Evolutionary conservation across 2,797 vertebrate genomes (phyloP).

Genomic region (Artibeus lituratus): DNA sequence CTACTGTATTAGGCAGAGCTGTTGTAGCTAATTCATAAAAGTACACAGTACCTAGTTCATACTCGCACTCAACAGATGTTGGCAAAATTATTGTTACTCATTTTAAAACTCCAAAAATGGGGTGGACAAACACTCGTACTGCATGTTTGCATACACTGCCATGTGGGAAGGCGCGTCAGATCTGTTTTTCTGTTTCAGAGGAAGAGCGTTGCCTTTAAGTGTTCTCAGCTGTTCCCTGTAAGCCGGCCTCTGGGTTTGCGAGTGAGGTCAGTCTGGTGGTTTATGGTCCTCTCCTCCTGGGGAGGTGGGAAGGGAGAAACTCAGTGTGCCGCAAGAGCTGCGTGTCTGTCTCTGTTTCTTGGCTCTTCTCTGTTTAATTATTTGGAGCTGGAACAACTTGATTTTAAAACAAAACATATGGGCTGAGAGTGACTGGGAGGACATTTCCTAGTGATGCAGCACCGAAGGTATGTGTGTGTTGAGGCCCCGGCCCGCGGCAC

Average conservation of each 20-base stretch:
- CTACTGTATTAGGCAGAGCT: too few species aligned
- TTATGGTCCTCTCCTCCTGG: neutral
- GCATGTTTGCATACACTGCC: neutral
- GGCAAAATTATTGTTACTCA: neutral
- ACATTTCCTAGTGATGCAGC: conserved; percentile 32
- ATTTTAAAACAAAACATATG: conserved; percentile 73
- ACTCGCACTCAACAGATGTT: neutral
- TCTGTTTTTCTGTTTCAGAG: neutral
- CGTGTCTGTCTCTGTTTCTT: conserved; percentile 19
- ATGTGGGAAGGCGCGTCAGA: neutral
- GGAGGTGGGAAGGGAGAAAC: neutral
- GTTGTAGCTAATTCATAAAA: neutral
- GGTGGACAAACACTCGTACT: neutral
- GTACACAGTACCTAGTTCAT: neutral
- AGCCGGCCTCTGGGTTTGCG: neutral
- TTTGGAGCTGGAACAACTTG: conserved; percentile 56
- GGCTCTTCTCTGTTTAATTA: conserved; percentile 56
- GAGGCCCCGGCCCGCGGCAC: neutral
- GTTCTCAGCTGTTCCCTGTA: neutral
- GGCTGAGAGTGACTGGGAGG: conserved; percentile 20
- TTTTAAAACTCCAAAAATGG: conserved; percentile 2
- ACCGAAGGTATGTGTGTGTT: neutral
- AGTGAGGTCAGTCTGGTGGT: conserved; percentile 13
- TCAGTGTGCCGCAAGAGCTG: neutral
- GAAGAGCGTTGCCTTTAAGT: neutral